Evolutionary conservation across 2,113 vertebrate species (phyloP), one percentile per base, ranked within the genome.

Genomic region (Campylomormyrus tamandua): DNA sequence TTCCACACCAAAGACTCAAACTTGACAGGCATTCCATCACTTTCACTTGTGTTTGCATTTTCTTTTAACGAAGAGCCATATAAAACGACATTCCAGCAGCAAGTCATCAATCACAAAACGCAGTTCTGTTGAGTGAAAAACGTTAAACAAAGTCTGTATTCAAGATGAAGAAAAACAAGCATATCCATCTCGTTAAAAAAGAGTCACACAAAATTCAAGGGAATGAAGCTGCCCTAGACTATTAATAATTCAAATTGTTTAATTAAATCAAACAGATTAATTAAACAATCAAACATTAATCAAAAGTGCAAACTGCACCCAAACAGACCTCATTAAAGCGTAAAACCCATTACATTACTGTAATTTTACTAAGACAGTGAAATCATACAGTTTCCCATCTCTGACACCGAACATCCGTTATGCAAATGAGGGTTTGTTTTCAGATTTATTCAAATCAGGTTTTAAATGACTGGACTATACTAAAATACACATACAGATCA

Each of bases 201-300:
- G 42, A 84, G 21, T 10, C 42, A 49, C 83, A 84, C 27, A 85
- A 85, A 85, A 85, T 85, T 80, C 31, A 85, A 85, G 42, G 45
- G 83, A 85, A 46, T 48, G 24, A 85, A 87, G 46, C n/a, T 87
- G 49, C 84, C 45, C 45, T 84, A 84, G 45, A 84, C 83, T 48
- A 42, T 84, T 84, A 84, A 45, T 84, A 46, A 45, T 84, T 48
- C 74, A 80, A 80, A 80, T 42, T 80, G 83, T 48, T 85, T 85
- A 85, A 85, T 50, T 87, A 87, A 87, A 87, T 87, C 46, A 87
- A 85, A 85, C 48, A 48, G 46, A 85, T 49, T 85, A 49, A 85
- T 85, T 48, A 45, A 85, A 85, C 83, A 85, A 85, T 87, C 85
- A 80, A 80, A 80, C 35, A 80, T 80, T 80, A 80, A 80, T 80